phyloP scores from a whole-genome alignment of 2,113 vertebrate species.

The Notechis scutatus region DNA sequence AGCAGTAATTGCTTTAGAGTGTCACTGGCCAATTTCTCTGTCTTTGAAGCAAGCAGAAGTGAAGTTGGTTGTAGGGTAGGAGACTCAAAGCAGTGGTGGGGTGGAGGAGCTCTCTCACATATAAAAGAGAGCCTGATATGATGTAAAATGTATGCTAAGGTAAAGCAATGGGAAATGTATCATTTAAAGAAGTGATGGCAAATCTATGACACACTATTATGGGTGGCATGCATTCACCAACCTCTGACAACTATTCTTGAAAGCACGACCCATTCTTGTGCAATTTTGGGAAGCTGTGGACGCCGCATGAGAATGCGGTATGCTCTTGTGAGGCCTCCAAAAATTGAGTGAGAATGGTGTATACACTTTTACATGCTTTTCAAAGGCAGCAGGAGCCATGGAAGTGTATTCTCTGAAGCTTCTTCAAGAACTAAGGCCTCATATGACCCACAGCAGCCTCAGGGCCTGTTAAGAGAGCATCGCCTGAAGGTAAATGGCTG shows the following conservation, averaged over 20 bases:
- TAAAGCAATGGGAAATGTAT: background rate
- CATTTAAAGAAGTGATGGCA: background rate
- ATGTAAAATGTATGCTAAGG: background rate
- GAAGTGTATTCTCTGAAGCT: too few relatives aligned
- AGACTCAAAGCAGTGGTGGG: background rate
- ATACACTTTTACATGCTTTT: too few relatives aligned
- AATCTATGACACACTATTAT: background rate
- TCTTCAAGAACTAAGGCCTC: too few relatives aligned
- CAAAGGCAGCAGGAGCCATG: too few relatives aligned
- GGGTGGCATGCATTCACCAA: background rate
- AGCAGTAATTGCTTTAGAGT: background rate
- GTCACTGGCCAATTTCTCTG: background rate
- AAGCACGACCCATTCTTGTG: background rate
- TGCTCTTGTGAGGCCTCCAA: too few relatives aligned
- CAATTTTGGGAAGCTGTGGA: background rate
- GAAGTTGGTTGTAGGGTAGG: background rate
- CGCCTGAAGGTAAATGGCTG: too few relatives aligned
- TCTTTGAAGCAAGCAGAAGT: background rate
- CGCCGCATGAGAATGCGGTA: background rate
- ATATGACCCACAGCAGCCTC: too few relatives aligned
- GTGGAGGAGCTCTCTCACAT: background rate
- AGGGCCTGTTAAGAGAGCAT: too few relatives aligned
- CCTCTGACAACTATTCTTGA: background rate
- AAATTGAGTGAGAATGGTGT: too few relatives aligned
- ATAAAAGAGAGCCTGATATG: background rate